Conservation (phyloP, 2,113 vertebrate genomes). For the Regulus satrapa region DNA sequence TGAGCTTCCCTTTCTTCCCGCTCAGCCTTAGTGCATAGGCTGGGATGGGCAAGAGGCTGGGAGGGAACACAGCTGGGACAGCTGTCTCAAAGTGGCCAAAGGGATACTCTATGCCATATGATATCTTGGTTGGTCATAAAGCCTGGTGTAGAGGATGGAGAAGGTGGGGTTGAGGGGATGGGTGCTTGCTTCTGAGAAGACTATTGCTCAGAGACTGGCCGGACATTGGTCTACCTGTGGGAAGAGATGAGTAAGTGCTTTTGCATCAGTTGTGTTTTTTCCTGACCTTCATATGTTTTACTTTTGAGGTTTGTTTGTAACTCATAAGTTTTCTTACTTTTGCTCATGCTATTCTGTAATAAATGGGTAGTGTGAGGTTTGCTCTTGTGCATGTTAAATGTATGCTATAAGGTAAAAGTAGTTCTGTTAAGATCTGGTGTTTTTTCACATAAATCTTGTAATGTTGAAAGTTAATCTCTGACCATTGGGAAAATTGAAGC, state of each 20-base stretch:
- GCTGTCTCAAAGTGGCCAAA: background rate
- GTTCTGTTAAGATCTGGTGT: background rate
- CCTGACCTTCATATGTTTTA: background rate
- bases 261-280: background rate
- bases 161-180: rapidly evolving
- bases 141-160: background rate
- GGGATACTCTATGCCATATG: background rate
- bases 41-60: background rate
- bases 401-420: background rate
- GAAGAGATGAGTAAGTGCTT: background rate
- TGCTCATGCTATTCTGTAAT: background rate
- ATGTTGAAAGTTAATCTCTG: background rate
- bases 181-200: background rate
- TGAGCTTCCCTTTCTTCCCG: background rate
- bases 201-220: background rate
- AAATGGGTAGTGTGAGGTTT: rapidly evolving
- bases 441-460: background rate
- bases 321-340: background rate
- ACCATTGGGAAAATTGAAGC: background rate
- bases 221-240: background rate
- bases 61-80: background rate
- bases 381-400: background rate
- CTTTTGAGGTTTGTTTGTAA: background rate
- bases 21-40: background rate
- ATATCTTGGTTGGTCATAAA: background rate